Percentiles rank a stretch among this genome's conserved stretches.
These are phyloP conservation scores for Sphinx pinastri DNA, from an alignment of 2,888 invertebrate species.

Conservation along the genomic window DNA sequence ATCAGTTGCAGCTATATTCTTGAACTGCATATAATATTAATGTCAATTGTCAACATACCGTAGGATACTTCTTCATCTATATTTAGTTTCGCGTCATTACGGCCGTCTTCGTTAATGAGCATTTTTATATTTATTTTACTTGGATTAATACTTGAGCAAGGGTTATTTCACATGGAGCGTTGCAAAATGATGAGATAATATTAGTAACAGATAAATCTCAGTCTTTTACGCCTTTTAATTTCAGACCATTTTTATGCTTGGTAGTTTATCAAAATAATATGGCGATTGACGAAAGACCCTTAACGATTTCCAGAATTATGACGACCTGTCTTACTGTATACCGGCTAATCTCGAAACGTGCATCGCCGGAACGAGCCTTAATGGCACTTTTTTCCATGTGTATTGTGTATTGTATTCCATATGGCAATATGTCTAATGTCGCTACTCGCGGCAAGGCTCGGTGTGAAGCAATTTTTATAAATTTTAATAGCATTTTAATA, in stretches of 20 bases:
- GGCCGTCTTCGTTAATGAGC: neutral
- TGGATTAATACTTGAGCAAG: neutral
- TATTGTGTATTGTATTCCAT: no score
- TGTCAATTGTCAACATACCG: constrained; percentile 1
- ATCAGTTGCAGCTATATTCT: constrained; percentile 5
- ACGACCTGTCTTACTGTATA: no score
- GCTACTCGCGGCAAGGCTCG: neutral
- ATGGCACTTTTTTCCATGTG: no score
- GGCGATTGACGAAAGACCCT: no score
- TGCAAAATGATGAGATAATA: neutral
- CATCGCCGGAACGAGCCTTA: no score
- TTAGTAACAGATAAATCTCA: no score
- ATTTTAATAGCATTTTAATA: neutral
- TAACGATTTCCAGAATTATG: no score
- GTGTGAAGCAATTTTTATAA: neutral
- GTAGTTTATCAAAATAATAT: no score
- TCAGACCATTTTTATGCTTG: no score
- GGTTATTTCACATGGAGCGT: neutral
- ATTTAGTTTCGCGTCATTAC: constrained; percentile 12
- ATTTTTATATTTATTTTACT: neutral
- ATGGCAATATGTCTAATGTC: no score
- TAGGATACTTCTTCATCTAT: neutral
- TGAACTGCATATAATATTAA: constrained; percentile 7
- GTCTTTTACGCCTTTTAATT: no score
- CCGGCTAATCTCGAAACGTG: no score